These are phyloP conservation scores for Mesoligia furuncula DNA, from an alignment of 2,888 invertebrate genomes.

Conservation along the genomic window DNA sequence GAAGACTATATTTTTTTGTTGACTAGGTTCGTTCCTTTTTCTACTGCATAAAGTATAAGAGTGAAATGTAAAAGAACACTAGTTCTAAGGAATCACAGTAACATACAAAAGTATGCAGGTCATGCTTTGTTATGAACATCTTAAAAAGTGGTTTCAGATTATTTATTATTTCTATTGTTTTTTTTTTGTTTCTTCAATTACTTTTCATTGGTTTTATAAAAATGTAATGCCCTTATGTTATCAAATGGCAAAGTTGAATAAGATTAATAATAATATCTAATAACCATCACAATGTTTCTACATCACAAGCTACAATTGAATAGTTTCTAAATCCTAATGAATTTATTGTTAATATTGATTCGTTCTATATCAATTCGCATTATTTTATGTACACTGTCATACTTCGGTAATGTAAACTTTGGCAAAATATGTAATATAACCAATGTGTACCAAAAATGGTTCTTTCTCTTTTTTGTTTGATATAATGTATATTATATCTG, in stretches of 20 bases:
- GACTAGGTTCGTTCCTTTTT: slow-evolving; percentile 71
- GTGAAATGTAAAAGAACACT: slow-evolving; percentile 74
- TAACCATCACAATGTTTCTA: slow-evolving; percentile 63
- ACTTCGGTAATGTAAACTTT: slow-evolving; percentile 64
- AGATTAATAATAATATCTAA: slow-evolving; percentile 72
- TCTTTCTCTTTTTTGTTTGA: slow-evolving; percentile 58
- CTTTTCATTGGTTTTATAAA: slow-evolving; percentile 85
- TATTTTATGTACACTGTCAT: slow-evolving; percentile 68
- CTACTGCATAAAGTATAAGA: slow-evolving; percentile 77
- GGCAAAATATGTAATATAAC: slow-evolving; percentile 70
- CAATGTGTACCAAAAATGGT: slow-evolving; percentile 78
- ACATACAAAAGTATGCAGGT: slow-evolving; percentile 77
- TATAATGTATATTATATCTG: slow-evolving; percentile 45
- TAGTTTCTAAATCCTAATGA: slow-evolving; percentile 80
- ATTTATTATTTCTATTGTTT: slow-evolving; percentile 41
- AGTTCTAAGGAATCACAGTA: slow-evolving; percentile 38
- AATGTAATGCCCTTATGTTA: slow-evolving; percentile 60
- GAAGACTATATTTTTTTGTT: slow-evolving; percentile 45
- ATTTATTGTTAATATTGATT: slow-evolving; percentile 80
- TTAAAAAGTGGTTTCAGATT: slow-evolving; percentile 58
- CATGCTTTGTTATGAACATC: slow-evolving; percentile 73
- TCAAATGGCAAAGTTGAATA: slow-evolving; percentile 65
- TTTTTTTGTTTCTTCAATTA: slow-evolving; percentile 62
- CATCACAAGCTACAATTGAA: slow-evolving; percentile 72
- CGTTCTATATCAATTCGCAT: slow-evolving; percentile 72